Evolutionary conservation across 2,113 vertebrate genomes (phyloP).

Genomic region (Leucosticte australis): DNA sequence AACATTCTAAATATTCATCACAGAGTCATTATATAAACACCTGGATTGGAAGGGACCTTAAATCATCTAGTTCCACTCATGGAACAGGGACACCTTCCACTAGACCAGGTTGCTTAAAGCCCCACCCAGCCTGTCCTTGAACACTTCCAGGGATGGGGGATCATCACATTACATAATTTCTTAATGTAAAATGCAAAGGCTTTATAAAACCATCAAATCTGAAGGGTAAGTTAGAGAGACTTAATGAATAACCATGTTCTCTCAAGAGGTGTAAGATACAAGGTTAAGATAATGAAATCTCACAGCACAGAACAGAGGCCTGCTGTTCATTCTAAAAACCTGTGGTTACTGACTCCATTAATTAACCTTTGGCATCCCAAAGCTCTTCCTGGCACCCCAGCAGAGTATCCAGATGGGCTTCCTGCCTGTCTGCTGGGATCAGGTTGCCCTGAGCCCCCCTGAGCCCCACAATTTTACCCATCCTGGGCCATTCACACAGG

Average conservation of each 20-base stretch:
- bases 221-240: not conserved
- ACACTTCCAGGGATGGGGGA: not conserved
- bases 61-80: not conserved
- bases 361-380: not conserved
- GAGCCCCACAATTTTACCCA: not conserved
- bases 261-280: not conserved
- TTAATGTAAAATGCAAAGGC: not conserved
- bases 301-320: not conserved
- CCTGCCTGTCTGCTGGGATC: not conserved
- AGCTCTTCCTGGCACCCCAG: not conserved
- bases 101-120: not conserved
- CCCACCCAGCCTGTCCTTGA: not conserved
- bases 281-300: not conserved
- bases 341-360: not conserved
- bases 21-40: not conserved
- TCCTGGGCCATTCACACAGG: rapidly evolving
- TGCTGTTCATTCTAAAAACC: not conserved
- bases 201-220: not conserved
- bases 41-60: not conserved
- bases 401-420: not conserved
- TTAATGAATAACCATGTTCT: not conserved
- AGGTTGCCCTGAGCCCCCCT: not conserved
- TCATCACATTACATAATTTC: not conserved
- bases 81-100: not conserved
- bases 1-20: not conserved